Evolutionary conservation across 2,113 vertebrate genomes (phyloP), one percentile per base, ranked within the genome.

Genomic region (Semicossyphus pulcher): DNA sequence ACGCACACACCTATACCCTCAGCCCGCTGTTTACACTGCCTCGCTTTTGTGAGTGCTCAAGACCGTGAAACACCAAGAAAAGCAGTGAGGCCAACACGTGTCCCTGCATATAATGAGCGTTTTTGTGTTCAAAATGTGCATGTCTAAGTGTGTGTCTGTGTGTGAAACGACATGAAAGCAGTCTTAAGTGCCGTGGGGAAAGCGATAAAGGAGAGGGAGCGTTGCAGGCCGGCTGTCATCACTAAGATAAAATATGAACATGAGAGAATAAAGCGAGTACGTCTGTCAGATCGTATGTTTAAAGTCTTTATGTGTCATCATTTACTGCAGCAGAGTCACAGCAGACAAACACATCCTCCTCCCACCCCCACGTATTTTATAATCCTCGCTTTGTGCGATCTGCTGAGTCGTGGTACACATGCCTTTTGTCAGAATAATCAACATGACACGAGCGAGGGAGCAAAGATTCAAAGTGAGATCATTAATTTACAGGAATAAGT

Each of bases 341-440:
- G 72, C 59, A 65, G 68, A 48, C 64, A 52, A 51, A 65, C 39
- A 51, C 48, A 70, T 56, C 1, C 37, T 14, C 42, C 21, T 66
- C 54, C 60, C 61, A 61, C 36, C 25, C 29, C 23, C 37, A 41
- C 5, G 7, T 26, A 11, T 56, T 37, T 53, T 8, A 36, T 29
- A 72, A 21, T 59, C 65, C 37, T 39, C 3, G 2, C 69, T 44
- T 41, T 32, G 75, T 36, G 34, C 9, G 26, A 72, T 56, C 63
- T 44, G 52, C 59, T 71, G 72, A 80, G 49, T 59, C 11, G 28
- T 56, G 1, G 1, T 26, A 56, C 73, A 49, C 7, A 9, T 23
- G 23, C 32, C 29, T 73, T 71, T 52, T 66, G 75, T 70, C 59
- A 70, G 78, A 81, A 29, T 62, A 64, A 76, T 81, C 49, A 48